phyloP scores from a whole-genome alignment of 2,888 invertebrate species.

The Gonocerus acuteangulatus region DNA sequence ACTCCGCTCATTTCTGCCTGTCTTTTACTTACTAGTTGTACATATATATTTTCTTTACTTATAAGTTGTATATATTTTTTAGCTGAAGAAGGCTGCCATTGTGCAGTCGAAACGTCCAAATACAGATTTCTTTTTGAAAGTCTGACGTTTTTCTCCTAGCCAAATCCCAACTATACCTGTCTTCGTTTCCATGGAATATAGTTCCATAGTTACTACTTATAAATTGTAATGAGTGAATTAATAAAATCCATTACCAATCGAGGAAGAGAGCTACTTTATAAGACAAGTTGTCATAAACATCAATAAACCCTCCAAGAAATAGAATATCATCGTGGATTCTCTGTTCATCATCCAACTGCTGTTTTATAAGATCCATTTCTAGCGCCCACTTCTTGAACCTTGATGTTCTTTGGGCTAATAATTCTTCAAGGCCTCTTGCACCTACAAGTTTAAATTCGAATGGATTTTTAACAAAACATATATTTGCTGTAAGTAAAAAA shows the following conservation, averaged over 20 bases:
- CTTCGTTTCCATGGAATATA: too few species aligned
- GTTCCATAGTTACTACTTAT: too few species aligned
- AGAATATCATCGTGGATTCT: conserved; percentile 36
- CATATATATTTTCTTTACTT: too few species aligned
- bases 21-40: too few species aligned
- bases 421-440: conserved; percentile 26
- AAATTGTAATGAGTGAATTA: too few species aligned
- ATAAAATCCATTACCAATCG: conserved; percentile 38
- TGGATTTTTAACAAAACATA: neutral
- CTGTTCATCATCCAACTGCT: conserved; percentile 34
- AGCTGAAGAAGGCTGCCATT: too few species aligned
- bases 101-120: too few species aligned
- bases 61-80: too few species aligned
- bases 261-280: conserved; percentile 37
- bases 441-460: conserved; percentile 22
- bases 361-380: conserved; percentile 29
- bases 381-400: conserved; percentile 32
- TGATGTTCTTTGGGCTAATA: conserved; percentile 22
- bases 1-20: too few species aligned
- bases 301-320: conserved; percentile 36
- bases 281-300: conserved; percentile 38
- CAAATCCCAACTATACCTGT: too few species aligned
- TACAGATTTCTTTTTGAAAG: too few species aligned
- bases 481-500: neutral
- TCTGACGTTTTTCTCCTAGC: too few species aligned